These are phyloP conservation scores for Trochalopteron elliotii DNA, from an alignment of 2,113 vertebrate species.

Conservation along the genomic window DNA sequence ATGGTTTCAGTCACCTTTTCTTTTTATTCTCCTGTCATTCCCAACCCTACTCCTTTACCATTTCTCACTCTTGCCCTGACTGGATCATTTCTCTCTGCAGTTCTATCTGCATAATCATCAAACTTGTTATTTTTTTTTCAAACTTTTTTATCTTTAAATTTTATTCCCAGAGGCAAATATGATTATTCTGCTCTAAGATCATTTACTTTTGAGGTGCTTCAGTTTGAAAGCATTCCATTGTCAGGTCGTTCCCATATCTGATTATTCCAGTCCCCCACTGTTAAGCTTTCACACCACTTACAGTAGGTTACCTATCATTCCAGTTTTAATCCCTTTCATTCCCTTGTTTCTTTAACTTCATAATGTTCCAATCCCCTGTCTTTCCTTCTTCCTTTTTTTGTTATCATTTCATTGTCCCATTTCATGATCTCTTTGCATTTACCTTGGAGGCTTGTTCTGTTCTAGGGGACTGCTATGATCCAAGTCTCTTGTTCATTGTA, in stretches of 20 bases:
- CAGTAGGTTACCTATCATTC: constrained; percentile 71
- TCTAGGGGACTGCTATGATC: constrained; percentile 40
- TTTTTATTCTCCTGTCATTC: constrained; percentile 8
- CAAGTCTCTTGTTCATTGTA: constrained; percentile 35
- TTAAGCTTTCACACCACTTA: constrained; percentile 72
- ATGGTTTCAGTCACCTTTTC: constrained; percentile 21
- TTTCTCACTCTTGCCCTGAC: constrained; percentile 27
- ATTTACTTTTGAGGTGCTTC: constrained; percentile 62
- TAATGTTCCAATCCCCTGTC: constrained; percentile 49
- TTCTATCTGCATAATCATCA: constrained; percentile 70
- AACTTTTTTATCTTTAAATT: constrained; percentile 69
- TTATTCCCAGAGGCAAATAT: constrained; percentile 67
- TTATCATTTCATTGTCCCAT: constrained; percentile 49
- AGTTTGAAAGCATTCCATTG: constrained; percentile 65
- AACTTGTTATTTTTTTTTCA: constrained; percentile 52
- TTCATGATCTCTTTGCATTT: constrained; percentile 59
- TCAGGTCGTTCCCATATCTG: constrained; percentile 62
- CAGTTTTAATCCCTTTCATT: constrained; percentile 70
- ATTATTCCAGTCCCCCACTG: constrained; percentile 71
- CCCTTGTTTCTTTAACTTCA: constrained; percentile 66
- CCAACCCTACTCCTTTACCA: background rate
- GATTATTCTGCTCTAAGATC: constrained; percentile 66
- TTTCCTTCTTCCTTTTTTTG: background rate
- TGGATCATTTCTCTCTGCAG: constrained; percentile 36
- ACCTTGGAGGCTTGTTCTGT: constrained; percentile 46